Evolutionary conservation across 2,113 vertebrate species (phyloP).

Genomic region (Onychostoma macrolepis): DNA sequence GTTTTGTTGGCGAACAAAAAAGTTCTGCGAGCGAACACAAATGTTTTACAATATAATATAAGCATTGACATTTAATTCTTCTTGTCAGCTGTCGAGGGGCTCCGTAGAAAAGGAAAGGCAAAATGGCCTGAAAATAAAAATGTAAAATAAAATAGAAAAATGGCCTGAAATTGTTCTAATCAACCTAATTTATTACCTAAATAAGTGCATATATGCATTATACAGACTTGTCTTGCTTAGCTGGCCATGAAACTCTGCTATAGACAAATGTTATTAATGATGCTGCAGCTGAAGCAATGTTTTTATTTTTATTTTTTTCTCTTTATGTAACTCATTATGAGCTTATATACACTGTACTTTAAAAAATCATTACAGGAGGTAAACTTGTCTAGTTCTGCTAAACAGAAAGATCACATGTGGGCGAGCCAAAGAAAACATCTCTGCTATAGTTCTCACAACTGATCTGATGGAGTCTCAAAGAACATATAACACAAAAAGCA

Average conservation of each 20-base stretch:
- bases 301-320: not conserved
- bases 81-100: too few species aligned
- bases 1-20: not conserved
- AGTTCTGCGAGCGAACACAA: not conserved
- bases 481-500: slow-evolving; percentile 46
- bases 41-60: not conserved
- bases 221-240: not conserved
- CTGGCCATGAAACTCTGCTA: not conserved
- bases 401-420: slow-evolving; percentile 34
- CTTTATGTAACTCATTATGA: slow-evolving; percentile 14
- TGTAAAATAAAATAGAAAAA: not conserved
- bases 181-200: not conserved
- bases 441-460: not conserved
- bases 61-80: too few species aligned
- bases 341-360: not conserved
- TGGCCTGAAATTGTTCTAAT: not conserved
- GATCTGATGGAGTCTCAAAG: slow-evolving; percentile 28
- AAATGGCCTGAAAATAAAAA: too few species aligned
- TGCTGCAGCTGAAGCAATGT: not conserved
- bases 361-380: not conserved
- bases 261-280: not conserved
- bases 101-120: too few species aligned
- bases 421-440: slow-evolving; percentile 5
- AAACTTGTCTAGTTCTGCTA: not conserved
- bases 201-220: not conserved